Evolutionary conservation across 2,113 vertebrate genomes (phyloP), one percentile per base, ranked within the genome.

Genomic region (Petrocephalus zakoni): DNA sequence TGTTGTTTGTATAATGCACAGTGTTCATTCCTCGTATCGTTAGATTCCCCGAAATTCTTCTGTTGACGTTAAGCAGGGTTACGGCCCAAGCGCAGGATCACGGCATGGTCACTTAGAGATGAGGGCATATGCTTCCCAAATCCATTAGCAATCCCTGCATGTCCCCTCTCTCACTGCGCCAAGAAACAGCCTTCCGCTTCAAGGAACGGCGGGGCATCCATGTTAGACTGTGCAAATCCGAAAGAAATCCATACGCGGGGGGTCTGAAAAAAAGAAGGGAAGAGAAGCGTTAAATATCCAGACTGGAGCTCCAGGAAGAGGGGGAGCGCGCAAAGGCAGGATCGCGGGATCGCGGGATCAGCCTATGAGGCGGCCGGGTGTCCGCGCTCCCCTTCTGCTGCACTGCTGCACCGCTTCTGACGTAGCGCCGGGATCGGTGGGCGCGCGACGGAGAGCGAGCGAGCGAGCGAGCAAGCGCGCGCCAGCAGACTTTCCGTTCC

Each of bases 141-240:
- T 96, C 97, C 97, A 97, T 98, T 95, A 96, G 96, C 96, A 96
- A 95, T 96, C 95, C 93, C 94, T 94, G 96, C 96, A 95, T 96
- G 97, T 96, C 97, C 97, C 90, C 95, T 95, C 96, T 94, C 95
- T 99, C 97, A 99, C 97, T 99, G 98, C 98, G 96, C 96, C 97
- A 97, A 97, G 96, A 94, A 97, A 92, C 93, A 96, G 94, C 94
- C 96, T 96, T 97, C 96, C 95, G 94, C 95, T 95, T 97, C 96
- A 96, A 97, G 96, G 96, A 96, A 97, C 96, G 96, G 95, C 91
- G 95, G 96, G 95, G 96, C 96, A 94, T 98, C 98, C 98, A 98
- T 98, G 96, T 96, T 96, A 97, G 93, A 94, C 95, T 91, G 92
- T 93, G 93, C 92, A 96, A 96, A 96, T 96, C 96, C 96, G 92